Percentiles rank a stretch among this genome's conserved stretches.
phyloP scores from a whole-genome alignment of 1,140 invertebrate species.

The Penaeus japonicus region DNA sequence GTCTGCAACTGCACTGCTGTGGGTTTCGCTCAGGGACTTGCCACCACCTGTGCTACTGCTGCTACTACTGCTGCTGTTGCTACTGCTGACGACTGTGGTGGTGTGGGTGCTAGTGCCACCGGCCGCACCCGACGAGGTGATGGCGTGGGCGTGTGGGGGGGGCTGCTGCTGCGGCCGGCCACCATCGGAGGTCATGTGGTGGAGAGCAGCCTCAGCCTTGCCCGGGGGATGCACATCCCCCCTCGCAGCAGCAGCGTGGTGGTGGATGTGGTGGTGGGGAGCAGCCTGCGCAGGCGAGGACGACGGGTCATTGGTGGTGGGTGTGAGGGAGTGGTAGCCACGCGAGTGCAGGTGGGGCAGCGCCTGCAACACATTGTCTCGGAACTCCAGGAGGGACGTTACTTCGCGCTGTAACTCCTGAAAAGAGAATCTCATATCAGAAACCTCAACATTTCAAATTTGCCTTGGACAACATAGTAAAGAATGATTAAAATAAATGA shows the following conservation, averaged over 20 bases:
- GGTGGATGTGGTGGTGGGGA: slow-evolving; percentile 61
- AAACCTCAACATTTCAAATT: no score
- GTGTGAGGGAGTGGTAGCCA: slow-evolving; percentile 50
- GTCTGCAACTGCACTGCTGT: slow-evolving; percentile 49
- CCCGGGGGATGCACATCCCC: slow-evolving; percentile 17
- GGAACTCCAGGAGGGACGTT: slow-evolving; percentile 84
- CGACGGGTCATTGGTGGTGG: slow-evolving; percentile 62
- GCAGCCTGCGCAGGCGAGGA: slow-evolving; percentile 63
- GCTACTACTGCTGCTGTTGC: slow-evolving; percentile 26
- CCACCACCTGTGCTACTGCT: slow-evolving; percentile 39
- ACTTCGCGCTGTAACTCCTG: slow-evolving; percentile 90
- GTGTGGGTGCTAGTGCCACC: slow-evolving; percentile 80
- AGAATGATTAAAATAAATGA: no score
- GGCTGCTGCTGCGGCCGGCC: slow-evolving; percentile 24
- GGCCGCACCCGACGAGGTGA: slow-evolving; percentile 59
- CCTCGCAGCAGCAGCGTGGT: not conserved
- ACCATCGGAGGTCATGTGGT: slow-evolving; percentile 38
- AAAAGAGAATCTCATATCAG: not conserved
- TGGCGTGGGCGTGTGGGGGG: not conserved
- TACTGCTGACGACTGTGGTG: slow-evolving; percentile 70
- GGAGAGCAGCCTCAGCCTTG: not conserved
- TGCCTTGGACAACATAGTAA: no score
- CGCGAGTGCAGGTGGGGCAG: slow-evolving; percentile 79
- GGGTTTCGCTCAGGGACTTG: slow-evolving; percentile 53
- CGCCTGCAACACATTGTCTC: slow-evolving; percentile 89